Conservation (phyloP, 2,113 vertebrate species). For the Amphiprion ocellaris region DNA sequence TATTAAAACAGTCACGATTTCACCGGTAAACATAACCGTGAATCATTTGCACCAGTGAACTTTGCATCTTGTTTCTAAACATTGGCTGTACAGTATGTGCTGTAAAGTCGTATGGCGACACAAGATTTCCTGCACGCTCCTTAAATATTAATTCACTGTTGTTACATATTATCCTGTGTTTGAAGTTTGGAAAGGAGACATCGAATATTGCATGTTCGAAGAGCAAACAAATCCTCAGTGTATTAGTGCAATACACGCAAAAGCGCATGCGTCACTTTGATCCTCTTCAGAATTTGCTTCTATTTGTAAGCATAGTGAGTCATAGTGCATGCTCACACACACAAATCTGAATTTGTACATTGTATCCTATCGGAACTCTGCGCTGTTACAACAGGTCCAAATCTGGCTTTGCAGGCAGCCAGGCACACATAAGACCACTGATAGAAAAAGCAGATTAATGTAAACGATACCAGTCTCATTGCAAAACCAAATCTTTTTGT, state of each 20-base stretch:
- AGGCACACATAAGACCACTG: neutral
- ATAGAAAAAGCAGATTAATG: neutral
- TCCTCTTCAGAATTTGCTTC: too few species aligned
- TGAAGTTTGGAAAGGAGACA: neutral
- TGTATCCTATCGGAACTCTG: too few species aligned
- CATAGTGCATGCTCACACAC: too few species aligned
- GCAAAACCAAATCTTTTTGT: neutral
- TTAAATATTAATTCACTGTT: neutral
- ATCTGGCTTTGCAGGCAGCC: too few species aligned
- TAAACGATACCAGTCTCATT: neutral
- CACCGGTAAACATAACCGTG: constrained; percentile 2
- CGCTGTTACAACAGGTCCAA: too few species aligned
- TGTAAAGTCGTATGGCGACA: neutral
- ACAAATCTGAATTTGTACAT: too few species aligned
- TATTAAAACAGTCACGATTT: neutral
- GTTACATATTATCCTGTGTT: constrained; percentile 30
- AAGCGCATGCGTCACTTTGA: too few species aligned
- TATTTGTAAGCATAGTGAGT: too few species aligned
- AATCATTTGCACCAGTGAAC: constrained; percentile 56
- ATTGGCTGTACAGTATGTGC: constrained; percentile 2
- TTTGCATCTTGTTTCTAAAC: constrained; percentile 36
- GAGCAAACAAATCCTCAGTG: too few species aligned
- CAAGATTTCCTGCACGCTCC: neutral
- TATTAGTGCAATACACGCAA: too few species aligned
- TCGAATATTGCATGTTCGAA: neutral